Base-by-base conservation (phyloP, 1,140 invertebrate genomes). In the Elymnias hypermnestra region DNA sequence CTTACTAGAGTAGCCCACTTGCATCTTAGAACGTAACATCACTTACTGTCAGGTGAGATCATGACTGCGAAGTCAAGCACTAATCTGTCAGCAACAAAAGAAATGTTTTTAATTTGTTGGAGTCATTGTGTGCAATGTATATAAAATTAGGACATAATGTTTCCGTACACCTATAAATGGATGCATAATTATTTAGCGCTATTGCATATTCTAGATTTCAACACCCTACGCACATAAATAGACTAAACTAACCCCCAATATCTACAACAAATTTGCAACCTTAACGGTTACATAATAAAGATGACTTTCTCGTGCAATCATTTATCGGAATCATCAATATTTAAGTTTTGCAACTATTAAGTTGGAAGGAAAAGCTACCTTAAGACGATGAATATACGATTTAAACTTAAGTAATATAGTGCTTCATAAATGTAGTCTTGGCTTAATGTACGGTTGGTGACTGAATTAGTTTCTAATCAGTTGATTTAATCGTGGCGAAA, bases 381-480 rank as follows among this genome's bases (percentile, higher is more conserved):
- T 55, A 49, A 21, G n/a, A 0, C 1, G 0, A 10, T 6, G 6
- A 0, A 0, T 0, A 17, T 53, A 62, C 21, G 15, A 49, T 53
- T 36, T 5, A 46, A 12, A 21, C 55, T 62, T 8, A n/a, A 36
- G 5, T 46, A 39, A n/a, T n/a, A 22, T 14, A 1, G 10, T 26
- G 7, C 29, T 29, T 13, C 41, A 28, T 31, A 22, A 45, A 48
- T 35, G 23, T 29, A 51, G 29, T 47, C 38, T 53, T 31, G 14
- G 48, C 54, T 23, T 56, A 54, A 53, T 48, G 36, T 47, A 38
- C 35, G 26, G 33, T 45, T 48, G 57, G 49, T 59, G 58, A 62
- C 56, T 61, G 51, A 62, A 62, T 68, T 68, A 68, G 58, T 63
- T 59, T 40, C 45, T 63, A 60, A 68, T 68, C 62, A 68, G 56